phyloP scores from a whole-genome alignment of 2,797 vertebrate species.

The Xenentodon cancila region DNA sequence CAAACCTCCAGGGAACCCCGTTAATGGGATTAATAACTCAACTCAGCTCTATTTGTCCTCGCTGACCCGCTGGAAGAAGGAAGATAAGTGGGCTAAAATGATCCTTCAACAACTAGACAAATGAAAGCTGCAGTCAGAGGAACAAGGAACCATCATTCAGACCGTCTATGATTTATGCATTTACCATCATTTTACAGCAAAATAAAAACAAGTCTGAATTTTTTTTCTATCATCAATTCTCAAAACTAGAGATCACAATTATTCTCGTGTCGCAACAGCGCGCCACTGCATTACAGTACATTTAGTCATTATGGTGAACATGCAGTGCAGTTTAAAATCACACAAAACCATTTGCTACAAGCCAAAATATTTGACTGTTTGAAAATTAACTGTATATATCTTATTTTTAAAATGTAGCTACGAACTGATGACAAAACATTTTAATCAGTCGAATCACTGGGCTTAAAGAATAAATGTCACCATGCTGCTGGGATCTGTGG shows the following conservation, averaged over 20 bases:
- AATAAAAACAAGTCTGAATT: background rate
- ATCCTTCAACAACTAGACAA: background rate
- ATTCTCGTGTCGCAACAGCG: too few relatives aligned
- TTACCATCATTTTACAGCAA: background rate
- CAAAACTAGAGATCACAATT: too few relatives aligned
- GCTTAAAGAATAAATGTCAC: background rate
- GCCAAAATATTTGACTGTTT: too few relatives aligned
- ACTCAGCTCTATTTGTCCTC: conserved; percentile 26
- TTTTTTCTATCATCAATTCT: too few relatives aligned
- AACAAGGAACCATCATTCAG: conserved; percentile 6
- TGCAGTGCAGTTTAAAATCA: too few relatives aligned
- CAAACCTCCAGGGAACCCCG: conserved; percentile 23
- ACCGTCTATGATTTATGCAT: conserved; percentile 1
- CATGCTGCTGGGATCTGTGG: conserved; percentile 20
- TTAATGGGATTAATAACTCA: conserved; percentile 62
- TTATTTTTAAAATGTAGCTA: conserved; percentile 14
- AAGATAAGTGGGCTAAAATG: conserved; percentile 14
- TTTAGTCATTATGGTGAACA: too few relatives aligned
- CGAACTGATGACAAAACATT: too few relatives aligned
- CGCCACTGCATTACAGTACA: too few relatives aligned
- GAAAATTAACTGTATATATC: background rate
- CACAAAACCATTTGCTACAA: too few relatives aligned
- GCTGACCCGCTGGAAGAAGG: conserved; percentile 21
- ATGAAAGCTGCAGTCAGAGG: conserved; percentile 14
- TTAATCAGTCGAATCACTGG: too few relatives aligned